Evolutionary conservation across 2,113 vertebrate species (phyloP).

Genomic region (Madoqua kirkii): DNA sequence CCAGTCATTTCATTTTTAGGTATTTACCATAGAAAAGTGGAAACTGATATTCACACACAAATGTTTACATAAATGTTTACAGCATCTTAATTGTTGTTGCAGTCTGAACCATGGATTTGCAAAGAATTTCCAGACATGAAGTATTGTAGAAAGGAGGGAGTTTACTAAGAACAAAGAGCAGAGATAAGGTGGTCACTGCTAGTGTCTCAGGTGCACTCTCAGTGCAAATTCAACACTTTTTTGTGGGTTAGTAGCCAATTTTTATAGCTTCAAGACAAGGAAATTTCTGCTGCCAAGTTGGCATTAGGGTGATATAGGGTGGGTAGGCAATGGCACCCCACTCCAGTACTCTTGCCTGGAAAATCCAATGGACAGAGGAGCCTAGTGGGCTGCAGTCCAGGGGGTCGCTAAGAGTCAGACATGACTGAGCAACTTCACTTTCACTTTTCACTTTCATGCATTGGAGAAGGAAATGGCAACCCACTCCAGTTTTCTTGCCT

Average conservation of each 20-base stretch:
- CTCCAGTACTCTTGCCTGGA: too few relatives aligned
- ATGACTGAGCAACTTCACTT: too few relatives aligned
- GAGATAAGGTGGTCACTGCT: background rate
- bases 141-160: accelerated
- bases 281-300: too few relatives aligned
- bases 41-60: background rate
- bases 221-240: background rate
- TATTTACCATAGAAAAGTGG: background rate
- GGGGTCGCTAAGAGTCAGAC: too few relatives aligned
- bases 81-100: background rate
- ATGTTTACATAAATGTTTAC: background rate
- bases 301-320: too few relatives aligned
- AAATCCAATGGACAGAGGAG: too few relatives aligned
- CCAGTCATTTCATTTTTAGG: background rate
- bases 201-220: background rate
- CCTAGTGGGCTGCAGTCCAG: too few relatives aligned
- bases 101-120: background rate
- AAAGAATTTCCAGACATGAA: background rate
- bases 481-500: too few relatives aligned
- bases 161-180: background rate
- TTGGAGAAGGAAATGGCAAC: too few relatives aligned
- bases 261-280: too few relatives aligned
- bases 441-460: too few relatives aligned
- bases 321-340: too few relatives aligned
- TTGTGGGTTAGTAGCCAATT: background rate